Evolutionary conservation across 2,888 invertebrate genomes (phyloP).

Genomic region (Cosmia trapezina): DNA sequence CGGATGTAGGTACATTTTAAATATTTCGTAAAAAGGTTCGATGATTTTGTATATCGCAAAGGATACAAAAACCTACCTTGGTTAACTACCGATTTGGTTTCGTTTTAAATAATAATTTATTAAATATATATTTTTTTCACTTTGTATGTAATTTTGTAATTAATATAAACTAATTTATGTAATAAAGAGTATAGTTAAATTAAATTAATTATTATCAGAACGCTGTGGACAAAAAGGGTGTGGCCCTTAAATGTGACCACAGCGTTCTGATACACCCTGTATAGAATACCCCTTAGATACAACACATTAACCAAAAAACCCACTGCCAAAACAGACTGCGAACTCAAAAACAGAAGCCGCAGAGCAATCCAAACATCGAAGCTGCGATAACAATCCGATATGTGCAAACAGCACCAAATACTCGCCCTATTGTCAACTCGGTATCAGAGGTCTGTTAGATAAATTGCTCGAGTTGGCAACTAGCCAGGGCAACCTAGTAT

Average conservation of each 20-base stretch:
- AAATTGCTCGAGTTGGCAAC: slow-evolving; percentile 61
- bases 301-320: not conserved
- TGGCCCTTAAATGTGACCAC: no score
- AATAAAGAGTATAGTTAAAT: no score
- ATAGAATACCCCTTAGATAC: no score
- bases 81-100: not conserved
- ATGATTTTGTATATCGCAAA: not conserved
- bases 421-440: slow-evolving; percentile 61
- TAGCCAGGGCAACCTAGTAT: slow-evolving; percentile 52
- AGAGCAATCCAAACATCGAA: slow-evolving; percentile 20
- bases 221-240: no score
- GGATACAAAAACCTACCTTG: not conserved
- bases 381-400: slow-evolving; percentile 31
- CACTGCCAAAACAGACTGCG: not conserved
- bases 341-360: slow-evolving; percentile 33
- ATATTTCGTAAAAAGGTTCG: not conserved
- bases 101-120: not conserved
- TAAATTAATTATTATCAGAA: no score
- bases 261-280: no score
- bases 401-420: slow-evolving; percentile 46
- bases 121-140: no score
- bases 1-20: not conserved
- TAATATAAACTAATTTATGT: no score
- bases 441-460: slow-evolving; percentile 58
- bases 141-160: no score